Percentiles rank a stretch among this genome's conserved stretches.
These are phyloP conservation scores for Trachelus iudaicus DNA, from an alignment of 2,888 invertebrate species.

Conservation along the genomic window DNA sequence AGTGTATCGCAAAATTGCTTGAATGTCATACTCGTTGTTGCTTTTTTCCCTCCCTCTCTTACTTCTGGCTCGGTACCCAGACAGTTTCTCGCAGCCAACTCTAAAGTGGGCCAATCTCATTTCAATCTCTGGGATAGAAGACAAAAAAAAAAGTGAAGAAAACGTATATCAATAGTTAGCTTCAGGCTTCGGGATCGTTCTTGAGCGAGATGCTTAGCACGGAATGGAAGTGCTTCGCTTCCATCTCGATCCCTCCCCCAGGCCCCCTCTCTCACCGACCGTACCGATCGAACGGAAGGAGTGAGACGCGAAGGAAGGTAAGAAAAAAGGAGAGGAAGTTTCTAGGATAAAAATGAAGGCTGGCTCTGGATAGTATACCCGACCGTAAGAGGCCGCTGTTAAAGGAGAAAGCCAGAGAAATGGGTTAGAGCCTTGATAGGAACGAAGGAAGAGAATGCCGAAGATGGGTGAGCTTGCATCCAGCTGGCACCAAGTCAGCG, in stretches of 20 bases:
- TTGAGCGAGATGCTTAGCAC: background rate
- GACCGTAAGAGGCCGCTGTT: background rate
- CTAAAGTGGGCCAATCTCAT: slow-evolving; percentile 10
- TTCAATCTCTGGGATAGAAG: slow-evolving; percentile 7
- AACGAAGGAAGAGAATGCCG: background rate
- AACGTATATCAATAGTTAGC: slow-evolving; percentile 10
- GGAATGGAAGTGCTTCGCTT: background rate
- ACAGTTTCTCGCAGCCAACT: background rate
- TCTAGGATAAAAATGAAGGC: background rate
- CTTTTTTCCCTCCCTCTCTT: background rate
- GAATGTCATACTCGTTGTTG: background rate
- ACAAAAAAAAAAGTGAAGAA: background rate
- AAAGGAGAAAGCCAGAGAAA: background rate
- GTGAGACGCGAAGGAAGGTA: background rate
- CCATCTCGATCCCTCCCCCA: background rate
- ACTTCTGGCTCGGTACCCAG: background rate
- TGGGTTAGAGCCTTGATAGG: background rate
- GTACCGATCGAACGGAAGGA: background rate
- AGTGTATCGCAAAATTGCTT: background rate
- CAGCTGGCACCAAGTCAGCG: slow-evolving; percentile 5
- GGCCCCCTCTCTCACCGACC: too few species aligned
- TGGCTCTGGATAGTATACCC: background rate
- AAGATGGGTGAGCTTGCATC: background rate
- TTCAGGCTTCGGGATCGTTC: background rate
- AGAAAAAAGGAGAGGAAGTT: background rate